These are phyloP conservation scores for Quadriops clusia DNA, from an alignment of 2,888 invertebrate genomes.

Conservation along the genomic window DNA sequence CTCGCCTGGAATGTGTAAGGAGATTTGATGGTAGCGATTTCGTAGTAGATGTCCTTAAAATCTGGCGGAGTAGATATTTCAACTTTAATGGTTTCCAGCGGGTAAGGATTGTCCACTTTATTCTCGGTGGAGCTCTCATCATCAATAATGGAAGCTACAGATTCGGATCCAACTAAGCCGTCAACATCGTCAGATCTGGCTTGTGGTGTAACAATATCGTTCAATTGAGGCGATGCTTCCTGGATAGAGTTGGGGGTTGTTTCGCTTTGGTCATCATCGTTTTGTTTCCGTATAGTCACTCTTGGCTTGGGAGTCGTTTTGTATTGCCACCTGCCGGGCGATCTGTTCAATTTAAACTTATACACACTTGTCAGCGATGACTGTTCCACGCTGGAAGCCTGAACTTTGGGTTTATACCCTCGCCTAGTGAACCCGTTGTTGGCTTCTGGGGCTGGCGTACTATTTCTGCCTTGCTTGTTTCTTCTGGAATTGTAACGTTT, in stretches of 20 bases:
- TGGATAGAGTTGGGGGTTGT: slow-evolving; percentile 27
- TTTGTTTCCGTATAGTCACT: slow-evolving; percentile 64
- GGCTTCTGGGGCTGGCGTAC: slow-evolving; percentile 28
- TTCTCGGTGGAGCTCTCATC: slow-evolving; percentile 53
- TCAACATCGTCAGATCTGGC: slow-evolving; percentile 43
- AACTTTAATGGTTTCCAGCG: slow-evolving; percentile 72
- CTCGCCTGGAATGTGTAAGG: slow-evolving; percentile 81
- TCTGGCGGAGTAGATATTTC: slow-evolving; percentile 82
- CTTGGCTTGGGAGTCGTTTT: slow-evolving; percentile 81
- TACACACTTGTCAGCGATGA: slow-evolving; percentile 48
- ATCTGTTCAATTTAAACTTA: slow-evolving; percentile 70
- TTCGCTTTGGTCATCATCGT: slow-evolving; percentile 43
- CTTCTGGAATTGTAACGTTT: slow-evolving; percentile 42
- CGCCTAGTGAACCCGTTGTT: slow-evolving; percentile 38
- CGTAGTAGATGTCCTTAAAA: slow-evolving; percentile 74
- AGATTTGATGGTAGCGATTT: slow-evolving; percentile 82
- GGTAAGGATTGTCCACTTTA: slow-evolving; percentile 47
- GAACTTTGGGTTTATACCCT: slow-evolving; percentile 58
- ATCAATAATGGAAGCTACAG: slow-evolving; percentile 47
- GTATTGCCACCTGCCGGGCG: slow-evolving; percentile 83
- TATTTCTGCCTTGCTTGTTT: slow-evolving; percentile 23
- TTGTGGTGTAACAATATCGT: slow-evolving; percentile 43
- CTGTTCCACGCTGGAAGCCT: slow-evolving; percentile 42
- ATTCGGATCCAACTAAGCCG: slow-evolving; percentile 64
- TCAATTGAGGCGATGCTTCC: slow-evolving; percentile 26